Evolutionary conservation across 2,888 invertebrate genomes (phyloP).

Genomic region (Amiota mariae): DNA sequence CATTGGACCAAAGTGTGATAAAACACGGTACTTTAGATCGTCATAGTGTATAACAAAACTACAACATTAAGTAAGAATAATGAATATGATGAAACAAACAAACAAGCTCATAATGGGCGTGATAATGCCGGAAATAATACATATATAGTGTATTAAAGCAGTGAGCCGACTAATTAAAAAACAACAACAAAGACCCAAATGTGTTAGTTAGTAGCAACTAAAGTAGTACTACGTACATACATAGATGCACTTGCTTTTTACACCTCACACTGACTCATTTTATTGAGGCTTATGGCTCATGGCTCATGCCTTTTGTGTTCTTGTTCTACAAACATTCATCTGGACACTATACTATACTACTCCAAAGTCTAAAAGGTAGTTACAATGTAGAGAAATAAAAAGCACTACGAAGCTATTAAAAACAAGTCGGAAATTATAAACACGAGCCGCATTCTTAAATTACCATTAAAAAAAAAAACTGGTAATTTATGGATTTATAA

Average conservation of each 20-base stretch:
- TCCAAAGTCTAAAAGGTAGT: too few species aligned
- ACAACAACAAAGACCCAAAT: not conserved
- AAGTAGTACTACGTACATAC: not conserved
- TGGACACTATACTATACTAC: too few species aligned
- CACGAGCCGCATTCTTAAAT: constrained; percentile 19
- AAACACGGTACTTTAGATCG: too few species aligned
- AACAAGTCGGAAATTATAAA: not conserved
- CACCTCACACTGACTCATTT: constrained; percentile 18
- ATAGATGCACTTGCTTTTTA: constrained; percentile 8
- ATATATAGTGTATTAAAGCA: not conserved
- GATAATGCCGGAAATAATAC: constrained; percentile 20
- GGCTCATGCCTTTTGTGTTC: too few species aligned
- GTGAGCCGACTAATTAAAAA: constrained; percentile 27
- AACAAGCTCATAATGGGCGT: constrained; percentile 19
- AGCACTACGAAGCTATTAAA: too few species aligned
- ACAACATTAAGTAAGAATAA: not conserved
- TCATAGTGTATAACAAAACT: not conserved
- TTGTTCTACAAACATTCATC: too few species aligned
- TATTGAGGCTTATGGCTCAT: not conserved
- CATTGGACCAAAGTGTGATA: too few species aligned
- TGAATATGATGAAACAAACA: constrained; percentile 10
- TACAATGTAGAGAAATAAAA: too few species aligned
- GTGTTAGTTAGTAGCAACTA: not conserved
- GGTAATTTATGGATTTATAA: constrained; percentile 17
- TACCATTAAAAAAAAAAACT: not conserved